Base-by-base conservation (phyloP, 2,113 vertebrate species). In the Ploceus nigricollis region DNA sequence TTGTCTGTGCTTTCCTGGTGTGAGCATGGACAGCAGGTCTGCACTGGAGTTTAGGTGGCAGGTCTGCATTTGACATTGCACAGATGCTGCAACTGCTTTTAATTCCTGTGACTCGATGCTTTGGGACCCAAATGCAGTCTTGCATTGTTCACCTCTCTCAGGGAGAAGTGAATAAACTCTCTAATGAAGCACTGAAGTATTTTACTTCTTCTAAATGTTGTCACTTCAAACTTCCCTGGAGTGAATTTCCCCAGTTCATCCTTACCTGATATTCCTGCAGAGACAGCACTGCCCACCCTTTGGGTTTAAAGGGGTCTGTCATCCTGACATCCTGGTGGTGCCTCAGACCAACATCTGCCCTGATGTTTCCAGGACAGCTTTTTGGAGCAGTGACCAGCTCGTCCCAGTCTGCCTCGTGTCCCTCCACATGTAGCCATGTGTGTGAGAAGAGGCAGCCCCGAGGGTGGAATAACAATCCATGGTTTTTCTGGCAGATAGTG, bases 91-190 rank as follows among this genome's bases (percentile, higher is more conserved):
- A 56, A 2, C 42, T 69, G 40, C 68, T 71, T 47, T 68, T 70
- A 21, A 18, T 65, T 77, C 53, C 31, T 64, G 44, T 60, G 69
- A 10, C 45, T 82, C 31, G 61, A 15, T 82, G 68, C 45, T 72
- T 50, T 63, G 69, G 47, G 83, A 65, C 48, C 23, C 1, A 3
- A 65, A 35, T 39, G 40, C 40, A 51, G 58, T 44, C 39, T 42
- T 53, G 61, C 0, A 0, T 56, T 47, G 27, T 35, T 87, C 10
- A 2, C 6, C n/a, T 64, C 58, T 82, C 47, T 68, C 7, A 3
- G 16, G 31, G 31, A 30, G 6, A 64, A 47, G 45, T 30, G n/a
- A 64, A 50, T 76, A 42, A 64, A 82, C 37, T 35, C 47, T 47
- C 8, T 69, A 76, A 71, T 8, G n/a, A 85, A 69, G 58, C 58